These are phyloP conservation scores for Endomychus coccineus DNA, from an alignment of 2,888 invertebrate species.

Conservation along the genomic window DNA sequence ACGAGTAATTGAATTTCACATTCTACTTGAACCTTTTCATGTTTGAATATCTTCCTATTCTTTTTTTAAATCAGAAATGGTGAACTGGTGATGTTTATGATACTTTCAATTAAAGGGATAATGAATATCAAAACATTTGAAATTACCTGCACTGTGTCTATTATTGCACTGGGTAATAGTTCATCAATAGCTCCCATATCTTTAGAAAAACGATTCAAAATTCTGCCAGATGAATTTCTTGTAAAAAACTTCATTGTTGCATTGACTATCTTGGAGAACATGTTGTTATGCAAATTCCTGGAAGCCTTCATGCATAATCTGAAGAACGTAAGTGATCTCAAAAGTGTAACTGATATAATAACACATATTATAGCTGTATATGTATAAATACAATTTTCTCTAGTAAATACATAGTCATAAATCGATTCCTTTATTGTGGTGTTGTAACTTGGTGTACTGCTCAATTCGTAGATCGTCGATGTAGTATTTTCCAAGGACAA, in stretches of 20 bases:
- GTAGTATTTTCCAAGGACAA: no score
- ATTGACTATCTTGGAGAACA: conserved; percentile 50
- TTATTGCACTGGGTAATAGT: conserved; percentile 44
- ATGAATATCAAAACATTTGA: no score
- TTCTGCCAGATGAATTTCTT: conserved; percentile 55
- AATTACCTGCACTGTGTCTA: conserved; percentile 45
- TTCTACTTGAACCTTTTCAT: no score
- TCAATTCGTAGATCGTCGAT: conserved; percentile 11
- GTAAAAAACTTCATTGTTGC: conserved; percentile 65
- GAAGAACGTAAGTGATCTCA: conserved; percentile 49
- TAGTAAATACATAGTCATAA: conserved; percentile 15
- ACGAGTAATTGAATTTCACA: no score
- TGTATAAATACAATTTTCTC: conserved; percentile 39
- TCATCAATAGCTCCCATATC: conserved; percentile 58
- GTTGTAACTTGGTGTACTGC: conserved; percentile 8
- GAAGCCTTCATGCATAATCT: conserved; percentile 49
- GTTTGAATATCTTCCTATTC: no score
- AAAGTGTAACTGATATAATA: conserved; percentile 41
- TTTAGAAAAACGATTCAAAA: conserved; percentile 66
- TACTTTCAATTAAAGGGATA: no score
- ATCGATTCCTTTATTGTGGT: conserved; percentile 8
- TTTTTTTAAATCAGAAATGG: no score
- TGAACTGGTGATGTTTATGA: no score
- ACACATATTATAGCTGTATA: conserved; percentile 23
- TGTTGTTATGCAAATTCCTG: conserved; percentile 49